A percentile compares a stretch with the other conserved stretches of the same genome.
Conservation (phyloP, 2,113 vertebrate species). For the Lepus timidus region DNA sequence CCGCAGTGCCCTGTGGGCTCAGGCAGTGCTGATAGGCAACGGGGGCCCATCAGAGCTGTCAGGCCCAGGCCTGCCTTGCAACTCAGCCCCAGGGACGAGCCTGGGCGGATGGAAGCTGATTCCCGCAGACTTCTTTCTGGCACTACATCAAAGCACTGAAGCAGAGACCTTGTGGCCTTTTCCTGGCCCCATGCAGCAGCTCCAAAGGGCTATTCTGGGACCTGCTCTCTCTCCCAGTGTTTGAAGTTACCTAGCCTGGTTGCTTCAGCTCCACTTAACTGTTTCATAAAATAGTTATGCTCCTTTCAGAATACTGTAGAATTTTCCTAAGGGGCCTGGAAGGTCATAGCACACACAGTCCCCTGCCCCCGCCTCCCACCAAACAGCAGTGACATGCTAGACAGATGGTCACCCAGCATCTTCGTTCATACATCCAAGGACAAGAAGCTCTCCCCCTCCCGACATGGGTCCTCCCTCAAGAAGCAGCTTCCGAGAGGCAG, state of each 20-base stretch:
- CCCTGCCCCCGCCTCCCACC: not conserved
- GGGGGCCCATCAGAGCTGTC: conserved; percentile 48
- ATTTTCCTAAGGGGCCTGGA: conserved; percentile 47
- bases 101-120: conserved; percentile 32
- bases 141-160: conserved; percentile 68
- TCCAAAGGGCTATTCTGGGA: conserved; percentile 79
- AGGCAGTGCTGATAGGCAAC: conserved; percentile 11
- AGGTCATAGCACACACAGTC: not conserved
- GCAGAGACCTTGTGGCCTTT: conserved; percentile 60
- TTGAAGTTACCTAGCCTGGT: conserved; percentile 70
- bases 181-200: conserved; percentile 54
- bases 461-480: not conserved
- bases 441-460: not conserved
- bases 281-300: conserved; percentile 66
- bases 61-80: conserved; percentile 25
- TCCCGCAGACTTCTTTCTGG: conserved; percentile 41
- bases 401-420: not conserved
- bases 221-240: conserved; percentile 65
- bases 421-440: not conserved
- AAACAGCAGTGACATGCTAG: not conserved
- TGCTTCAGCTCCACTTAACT: conserved; percentile 64
- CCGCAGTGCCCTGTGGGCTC: not conserved
- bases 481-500: conserved; percentile 11
- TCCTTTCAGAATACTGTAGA: conserved; percentile 61
- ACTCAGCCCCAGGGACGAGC: conserved; percentile 48